These are phyloP conservation scores for Cyclargus thomasi DNA, from an alignment of 1,140 invertebrate genomes.

Conservation along the genomic window DNA sequence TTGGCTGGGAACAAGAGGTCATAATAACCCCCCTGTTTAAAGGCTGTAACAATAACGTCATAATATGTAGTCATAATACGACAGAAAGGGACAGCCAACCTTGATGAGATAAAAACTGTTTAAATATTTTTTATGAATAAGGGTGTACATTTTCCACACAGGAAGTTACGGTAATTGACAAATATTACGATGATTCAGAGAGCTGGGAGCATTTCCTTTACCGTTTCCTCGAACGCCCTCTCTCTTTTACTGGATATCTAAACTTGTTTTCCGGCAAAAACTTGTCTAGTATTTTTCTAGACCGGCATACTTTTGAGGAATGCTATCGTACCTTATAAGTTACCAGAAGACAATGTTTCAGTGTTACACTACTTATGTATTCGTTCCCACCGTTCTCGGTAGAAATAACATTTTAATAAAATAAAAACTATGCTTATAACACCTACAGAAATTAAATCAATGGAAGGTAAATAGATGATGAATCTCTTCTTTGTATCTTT, in stretches of 20 bases:
- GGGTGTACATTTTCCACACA: too few species aligned
- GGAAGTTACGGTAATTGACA: background rate
- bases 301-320: conserved; percentile 17
- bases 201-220: conserved; percentile 2
- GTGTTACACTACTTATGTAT: background rate
- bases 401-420: too few species aligned
- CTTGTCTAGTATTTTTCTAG: conserved; percentile 7
- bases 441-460: too few species aligned
- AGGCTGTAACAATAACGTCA: too few species aligned
- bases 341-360: background rate
- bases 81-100: too few species aligned
- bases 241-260: conserved; percentile 17
- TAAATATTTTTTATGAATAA: too few species aligned
- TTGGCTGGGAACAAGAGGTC: too few species aligned
- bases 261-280: conserved; percentile 16
- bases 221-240: conserved; percentile 15
- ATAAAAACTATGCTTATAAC: background rate
- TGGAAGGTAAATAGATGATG: too few species aligned
- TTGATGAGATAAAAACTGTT: too few species aligned
- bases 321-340: conserved; percentile 2
- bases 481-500: too few species aligned
- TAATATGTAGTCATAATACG: too few species aligned
- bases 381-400: background rate
- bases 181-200: conserved; percentile 13
- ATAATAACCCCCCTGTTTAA: too few species aligned